Conservation (phyloP, 2,113 vertebrate genomes). For the Callionymus lyra region DNA sequence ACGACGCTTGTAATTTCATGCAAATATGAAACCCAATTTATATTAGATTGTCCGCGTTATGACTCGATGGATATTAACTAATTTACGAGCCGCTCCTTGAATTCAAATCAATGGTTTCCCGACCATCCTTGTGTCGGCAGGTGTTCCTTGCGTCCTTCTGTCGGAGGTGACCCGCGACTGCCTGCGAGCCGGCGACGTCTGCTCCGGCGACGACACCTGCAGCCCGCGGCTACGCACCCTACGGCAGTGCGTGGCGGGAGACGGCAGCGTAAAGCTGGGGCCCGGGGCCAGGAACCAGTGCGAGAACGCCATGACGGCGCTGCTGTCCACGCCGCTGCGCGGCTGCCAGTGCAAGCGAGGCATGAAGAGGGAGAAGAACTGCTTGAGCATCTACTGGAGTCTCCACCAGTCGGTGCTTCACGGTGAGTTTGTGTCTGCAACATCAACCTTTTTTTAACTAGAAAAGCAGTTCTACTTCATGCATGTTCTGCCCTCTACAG, state of each 20-base stretch:
- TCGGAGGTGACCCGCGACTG: slow-evolving; percentile 70
- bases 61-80: too few species aligned
- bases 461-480: too few species aligned
- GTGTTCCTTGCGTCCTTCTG: slow-evolving; percentile 40
- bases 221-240: slow-evolving; percentile 85
- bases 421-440: slow-evolving; percentile 72
- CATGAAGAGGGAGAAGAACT: slow-evolving; percentile 92
- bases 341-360: slow-evolving; percentile 87
- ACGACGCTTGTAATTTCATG: too few species aligned
- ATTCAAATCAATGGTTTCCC: too few species aligned
- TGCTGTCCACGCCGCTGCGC: slow-evolving; percentile 81
- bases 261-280: slow-evolving; percentile 80
- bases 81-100: too few species aligned
- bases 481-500: too few species aligned
- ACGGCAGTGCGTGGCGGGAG: slow-evolving; percentile 84
- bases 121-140: slow-evolving; percentile 27
- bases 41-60: too few species aligned
- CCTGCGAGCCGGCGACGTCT: slow-evolving; percentile 79
- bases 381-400: slow-evolving; percentile 90
- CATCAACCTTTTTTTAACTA: too few species aligned
- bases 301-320: slow-evolving; percentile 74
- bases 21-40: too few species aligned
- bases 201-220: slow-evolving; percentile 80
- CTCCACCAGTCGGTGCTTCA: slow-evolving; percentile 84
- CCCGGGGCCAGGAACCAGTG: slow-evolving; percentile 82